phyloP scores from a whole-genome alignment of 2,888 invertebrate genomes.

The Sinhomidia bicolor region DNA sequence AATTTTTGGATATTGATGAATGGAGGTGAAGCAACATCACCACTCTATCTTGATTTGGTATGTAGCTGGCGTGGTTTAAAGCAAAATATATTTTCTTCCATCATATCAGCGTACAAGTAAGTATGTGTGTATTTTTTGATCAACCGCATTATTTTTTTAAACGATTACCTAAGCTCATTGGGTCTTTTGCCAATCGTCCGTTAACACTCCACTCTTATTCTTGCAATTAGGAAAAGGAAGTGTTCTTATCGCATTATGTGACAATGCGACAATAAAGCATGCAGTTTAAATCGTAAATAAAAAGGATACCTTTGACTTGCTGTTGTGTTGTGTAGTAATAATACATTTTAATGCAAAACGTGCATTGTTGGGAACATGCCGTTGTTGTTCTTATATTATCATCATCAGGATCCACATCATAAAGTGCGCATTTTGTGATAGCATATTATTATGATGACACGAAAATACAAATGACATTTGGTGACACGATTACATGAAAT shows the following conservation, averaged over 20 bases:
- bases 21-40: slow-evolving; percentile 13
- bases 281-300: slow-evolving; percentile 33
- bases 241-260: slow-evolving; percentile 56
- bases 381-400: not conserved
- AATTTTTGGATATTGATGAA: slow-evolving; percentile 6
- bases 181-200: slow-evolving; percentile 59
- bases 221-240: slow-evolving; percentile 74
- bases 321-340: too few species aligned
- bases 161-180: not conserved
- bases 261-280: slow-evolving; percentile 13
- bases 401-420: slow-evolving; percentile 19
- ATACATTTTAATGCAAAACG: not conserved
- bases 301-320: not conserved
- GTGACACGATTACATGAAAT: slow-evolving; percentile 59
- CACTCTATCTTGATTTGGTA: not conserved
- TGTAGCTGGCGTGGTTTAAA: slow-evolving; percentile 8
- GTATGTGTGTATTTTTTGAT: not conserved
- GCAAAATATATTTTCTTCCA: not conserved
- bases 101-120: too few species aligned
- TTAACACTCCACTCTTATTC: slow-evolving; percentile 5
- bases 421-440: slow-evolving; percentile 21
- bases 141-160: not conserved
- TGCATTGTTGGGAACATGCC: not conserved
- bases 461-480: slow-evolving; percentile 49
- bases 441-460: not conserved